Evolutionary conservation across 2,113 vertebrate genomes (phyloP).

Genomic region (Neolamprologus sp.): DNA sequence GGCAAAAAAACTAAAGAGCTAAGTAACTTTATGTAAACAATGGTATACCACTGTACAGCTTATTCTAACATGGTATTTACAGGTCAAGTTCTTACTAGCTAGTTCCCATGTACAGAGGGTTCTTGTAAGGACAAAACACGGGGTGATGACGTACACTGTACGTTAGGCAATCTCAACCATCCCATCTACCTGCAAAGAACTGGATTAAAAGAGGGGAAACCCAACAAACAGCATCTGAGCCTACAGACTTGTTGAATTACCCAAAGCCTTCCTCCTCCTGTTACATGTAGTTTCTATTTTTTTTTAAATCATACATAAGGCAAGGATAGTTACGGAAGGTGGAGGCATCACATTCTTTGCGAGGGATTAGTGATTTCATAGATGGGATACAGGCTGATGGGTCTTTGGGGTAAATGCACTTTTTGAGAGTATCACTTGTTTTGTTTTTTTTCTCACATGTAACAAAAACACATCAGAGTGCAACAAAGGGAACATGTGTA

Average conservation of each 20-base stretch:
- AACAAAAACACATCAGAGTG: slow-evolving; percentile 74
- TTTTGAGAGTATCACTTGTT: slow-evolving; percentile 48
- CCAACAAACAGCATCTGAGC: slow-evolving; percentile 14
- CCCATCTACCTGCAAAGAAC: slow-evolving; percentile 41
- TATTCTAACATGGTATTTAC: slow-evolving; percentile 85
- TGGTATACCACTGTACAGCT: slow-evolving; percentile 86
- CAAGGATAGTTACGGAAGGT: slow-evolving; percentile 58
- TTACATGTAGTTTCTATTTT: neutral
- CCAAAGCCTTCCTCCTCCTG: slow-evolving; percentile 4
- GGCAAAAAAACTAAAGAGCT: slow-evolving; percentile 75
- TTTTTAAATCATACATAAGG: slow-evolving; percentile 57
- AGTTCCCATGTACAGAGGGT: slow-evolving; percentile 50
- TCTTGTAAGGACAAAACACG: slow-evolving; percentile 75
- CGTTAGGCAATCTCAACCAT: slow-evolving; percentile 48
- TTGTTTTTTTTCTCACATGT: slow-evolving; percentile 24
- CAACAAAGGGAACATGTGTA: slow-evolving; percentile 77
- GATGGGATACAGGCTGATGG: slow-evolving; percentile 29
- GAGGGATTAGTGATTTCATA: slow-evolving; percentile 36
- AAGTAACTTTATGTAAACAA: slow-evolving; percentile 94
- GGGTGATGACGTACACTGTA: slow-evolving; percentile 61
- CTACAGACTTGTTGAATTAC: slow-evolving; percentile 13
- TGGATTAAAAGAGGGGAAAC: slow-evolving; percentile 18
- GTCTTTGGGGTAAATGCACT: slow-evolving; percentile 75
- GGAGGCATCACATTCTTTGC: slow-evolving; percentile 65
- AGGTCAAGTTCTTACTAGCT: slow-evolving; percentile 66